phyloP scores from a whole-genome alignment of 2,888 invertebrate genomes.

The Drosophila putrida region DNA sequence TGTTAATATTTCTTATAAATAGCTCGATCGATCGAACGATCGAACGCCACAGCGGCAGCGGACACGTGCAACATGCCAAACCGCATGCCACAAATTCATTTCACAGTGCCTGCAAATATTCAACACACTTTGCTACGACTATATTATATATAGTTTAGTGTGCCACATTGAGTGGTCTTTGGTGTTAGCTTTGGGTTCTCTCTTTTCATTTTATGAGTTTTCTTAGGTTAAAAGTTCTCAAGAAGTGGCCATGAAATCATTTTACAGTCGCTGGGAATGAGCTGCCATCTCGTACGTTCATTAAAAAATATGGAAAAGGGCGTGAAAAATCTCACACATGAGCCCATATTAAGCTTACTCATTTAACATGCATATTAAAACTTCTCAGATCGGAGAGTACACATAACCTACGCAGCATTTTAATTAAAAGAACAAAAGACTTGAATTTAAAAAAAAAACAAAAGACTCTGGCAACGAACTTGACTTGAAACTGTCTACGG shows the following conservation, averaged over 20 bases:
- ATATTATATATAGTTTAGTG: slow-evolving; percentile 52
- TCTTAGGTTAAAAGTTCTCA: slow-evolving; percentile 37
- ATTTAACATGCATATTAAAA: slow-evolving; percentile 12
- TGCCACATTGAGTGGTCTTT: slow-evolving; percentile 45
- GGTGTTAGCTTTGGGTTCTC: background rate
- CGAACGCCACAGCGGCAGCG: too few species aligned
- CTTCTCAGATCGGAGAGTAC: slow-evolving; percentile 6
- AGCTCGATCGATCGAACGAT: slow-evolving; percentile 60
- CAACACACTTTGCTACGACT: slow-evolving; percentile 20
- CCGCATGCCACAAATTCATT: slow-evolving; percentile 69
- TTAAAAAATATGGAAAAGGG: slow-evolving; percentile 20
- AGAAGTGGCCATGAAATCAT: slow-evolving; percentile 30
- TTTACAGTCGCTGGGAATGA: slow-evolving; percentile 8
- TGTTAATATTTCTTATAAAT: slow-evolving; percentile 58
- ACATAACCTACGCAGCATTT: slow-evolving; percentile 10
- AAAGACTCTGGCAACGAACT: slow-evolving; percentile 64
- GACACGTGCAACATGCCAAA: slow-evolving; percentile 77
- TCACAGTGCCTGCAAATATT: slow-evolving; percentile 31
- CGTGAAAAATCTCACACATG: slow-evolving; percentile 50
- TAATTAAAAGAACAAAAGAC: slow-evolving; percentile 51
- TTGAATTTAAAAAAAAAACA: slow-evolving; percentile 29
- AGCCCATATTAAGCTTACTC: slow-evolving; percentile 11
- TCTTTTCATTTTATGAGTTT: background rate
- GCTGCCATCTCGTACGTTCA: background rate
- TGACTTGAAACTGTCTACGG: slow-evolving; percentile 29